phyloP scores from a whole-genome alignment of 2,888 invertebrate species.

The Ectropis crepuscularia region DNA sequence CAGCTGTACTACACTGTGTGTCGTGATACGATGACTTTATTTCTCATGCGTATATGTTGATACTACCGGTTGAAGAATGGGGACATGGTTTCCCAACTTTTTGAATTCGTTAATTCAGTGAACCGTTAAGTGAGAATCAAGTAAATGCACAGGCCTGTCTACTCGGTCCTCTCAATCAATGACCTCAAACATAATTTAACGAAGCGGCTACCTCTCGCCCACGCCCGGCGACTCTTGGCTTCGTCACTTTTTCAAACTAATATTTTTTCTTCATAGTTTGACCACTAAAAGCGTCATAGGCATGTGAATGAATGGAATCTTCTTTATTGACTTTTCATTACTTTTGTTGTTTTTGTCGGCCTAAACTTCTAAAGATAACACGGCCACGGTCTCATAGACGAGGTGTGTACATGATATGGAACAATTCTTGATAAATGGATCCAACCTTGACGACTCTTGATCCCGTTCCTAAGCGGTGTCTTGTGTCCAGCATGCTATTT shows the following conservation, averaged over 20 bases:
- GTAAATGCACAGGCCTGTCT: constrained; percentile 43
- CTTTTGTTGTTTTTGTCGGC: constrained; percentile 40
- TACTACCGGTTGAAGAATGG: constrained; percentile 49
- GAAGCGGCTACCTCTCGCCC: constrained; percentile 72
- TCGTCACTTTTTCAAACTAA: constrained; percentile 62
- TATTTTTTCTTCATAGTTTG: constrained; percentile 57
- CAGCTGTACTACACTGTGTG: constrained; percentile 59
- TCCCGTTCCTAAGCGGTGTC: constrained; percentile 76
- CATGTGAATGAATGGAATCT: constrained; percentile 51
- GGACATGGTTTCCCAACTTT: constrained; percentile 46
- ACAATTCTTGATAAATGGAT: constrained; percentile 78
- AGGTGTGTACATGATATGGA: constrained; percentile 48
- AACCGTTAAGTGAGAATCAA: constrained; percentile 57
- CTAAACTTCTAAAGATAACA: constrained; percentile 11
- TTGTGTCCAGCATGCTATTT: constrained; percentile 68
- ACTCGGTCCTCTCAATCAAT: constrained; percentile 69
- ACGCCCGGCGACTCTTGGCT: constrained; percentile 62
- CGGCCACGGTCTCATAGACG: constrained; percentile 44
- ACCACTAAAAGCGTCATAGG: constrained; percentile 47
- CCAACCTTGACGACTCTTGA: constrained; percentile 80
- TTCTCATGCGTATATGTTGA: constrained; percentile 49
- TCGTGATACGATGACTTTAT: constrained; percentile 55
- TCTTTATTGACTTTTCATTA: constrained; percentile 47
- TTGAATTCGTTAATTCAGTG: constrained; percentile 49
- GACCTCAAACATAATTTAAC: constrained; percentile 75